Evolutionary conservation across 2,888 invertebrate genomes (phyloP), one percentile per base, ranked within the genome.

Genomic region (Aricia artaxerxes): DNA sequence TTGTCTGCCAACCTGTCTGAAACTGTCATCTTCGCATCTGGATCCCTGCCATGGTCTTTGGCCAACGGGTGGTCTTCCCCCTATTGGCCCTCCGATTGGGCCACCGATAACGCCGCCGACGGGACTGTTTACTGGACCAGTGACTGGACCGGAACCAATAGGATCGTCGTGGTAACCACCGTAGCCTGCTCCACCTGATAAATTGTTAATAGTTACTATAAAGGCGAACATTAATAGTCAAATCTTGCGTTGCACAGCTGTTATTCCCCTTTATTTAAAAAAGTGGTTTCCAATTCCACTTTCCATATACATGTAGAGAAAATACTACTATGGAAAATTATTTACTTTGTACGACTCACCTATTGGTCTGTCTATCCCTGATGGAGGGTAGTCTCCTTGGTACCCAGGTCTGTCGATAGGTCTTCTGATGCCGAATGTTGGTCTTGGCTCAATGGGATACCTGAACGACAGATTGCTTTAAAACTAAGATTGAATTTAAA

Each of bases 11-110:
- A 97, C 96, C 94, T 98, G 97, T 88, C 97, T 97, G 88, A 97
- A 98, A 86, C 96, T 97, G 85, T 97, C 97, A 79, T 97, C 97
- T 84, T 98, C 98, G 86, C 98, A 98, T 82, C 97, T 95, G 0
- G 96, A 95, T 79, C 94, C 92, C 85, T 93, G 92, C 92, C 92
- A 91, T 6, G 93, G 91, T 81, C 93, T 85, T 76, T 90, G 88
- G 35, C 90, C 90, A 6, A 90, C 84, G 31, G 90, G 88, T 13
- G 91, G 92, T 77, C 90, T 87, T 64, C 82, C 91, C 1, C 91
- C 92, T 2, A 90, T 84, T 2, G 89, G 88, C 11, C 88, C 89
- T 3, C 90, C 90, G 1, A 91, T 85, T 7, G 90, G 90, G 6
- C 91, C 90, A 5, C 89, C 90, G 3, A 88, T 84, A 2, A 92